These are phyloP conservation scores for Opisthocomus hoazin DNA, from an alignment of 2,113 vertebrate species.

Conservation along the genomic window DNA sequence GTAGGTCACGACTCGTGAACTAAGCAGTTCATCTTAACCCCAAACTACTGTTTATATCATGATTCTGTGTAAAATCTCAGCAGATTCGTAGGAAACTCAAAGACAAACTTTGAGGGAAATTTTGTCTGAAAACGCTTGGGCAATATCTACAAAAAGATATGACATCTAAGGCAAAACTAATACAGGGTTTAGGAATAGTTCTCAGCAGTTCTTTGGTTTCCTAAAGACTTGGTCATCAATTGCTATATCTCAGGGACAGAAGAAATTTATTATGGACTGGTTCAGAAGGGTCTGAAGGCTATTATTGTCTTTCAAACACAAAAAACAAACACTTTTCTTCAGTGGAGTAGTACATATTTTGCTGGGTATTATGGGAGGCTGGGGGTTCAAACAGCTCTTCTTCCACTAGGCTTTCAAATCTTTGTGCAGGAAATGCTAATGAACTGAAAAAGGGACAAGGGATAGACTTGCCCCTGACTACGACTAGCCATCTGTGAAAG, in stretches of 20 bases:
- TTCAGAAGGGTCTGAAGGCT: not conserved
- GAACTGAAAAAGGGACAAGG: not conserved
- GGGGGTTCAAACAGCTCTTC: not conserved
- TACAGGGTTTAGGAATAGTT: not conserved
- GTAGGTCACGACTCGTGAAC: not conserved
- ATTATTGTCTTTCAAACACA: not conserved
- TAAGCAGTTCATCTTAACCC: not conserved
- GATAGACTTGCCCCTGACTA: not conserved
- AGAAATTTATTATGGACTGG: not conserved
- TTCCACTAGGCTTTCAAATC: not conserved
- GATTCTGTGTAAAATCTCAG: not conserved
- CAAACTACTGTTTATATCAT: not conserved
- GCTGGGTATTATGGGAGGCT: not conserved
- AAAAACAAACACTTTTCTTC: not conserved
- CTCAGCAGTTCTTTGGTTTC: not conserved
- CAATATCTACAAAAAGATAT: not conserved
- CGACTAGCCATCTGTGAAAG: not conserved
- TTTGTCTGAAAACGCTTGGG: not conserved
- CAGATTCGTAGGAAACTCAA: not conserved
- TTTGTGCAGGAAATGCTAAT: not conserved
- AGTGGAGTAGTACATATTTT: not conserved
- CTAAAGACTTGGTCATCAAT: not conserved
- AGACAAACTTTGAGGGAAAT: not conserved
- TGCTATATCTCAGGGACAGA: not conserved
- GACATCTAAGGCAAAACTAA: not conserved